Evolutionary conservation across 2,113 vertebrate species (phyloP).

Genomic region (Solenodon paradoxus): DNA sequence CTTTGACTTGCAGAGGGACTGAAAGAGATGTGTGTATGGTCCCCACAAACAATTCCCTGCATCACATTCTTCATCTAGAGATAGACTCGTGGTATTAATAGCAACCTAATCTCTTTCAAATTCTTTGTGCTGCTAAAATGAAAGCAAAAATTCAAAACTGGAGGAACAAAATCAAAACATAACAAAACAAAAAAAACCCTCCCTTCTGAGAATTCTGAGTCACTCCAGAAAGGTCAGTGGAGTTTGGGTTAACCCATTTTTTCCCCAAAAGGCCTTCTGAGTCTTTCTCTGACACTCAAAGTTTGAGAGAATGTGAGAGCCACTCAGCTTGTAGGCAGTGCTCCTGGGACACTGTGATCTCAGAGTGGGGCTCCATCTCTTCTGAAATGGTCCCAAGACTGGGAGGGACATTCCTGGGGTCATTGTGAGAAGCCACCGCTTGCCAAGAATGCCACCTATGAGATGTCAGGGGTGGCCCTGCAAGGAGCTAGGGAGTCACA

Average conservation of each 20-base stretch:
- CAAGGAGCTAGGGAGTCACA: not conserved
- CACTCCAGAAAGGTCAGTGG: constrained; percentile 45
- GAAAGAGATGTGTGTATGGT: not conserved
- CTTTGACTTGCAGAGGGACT: not conserved
- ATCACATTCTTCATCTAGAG: constrained; percentile 18
- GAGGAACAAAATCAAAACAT: too few species aligned
- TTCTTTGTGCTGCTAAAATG: constrained; percentile 70
- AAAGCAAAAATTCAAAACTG: constrained; percentile 69
- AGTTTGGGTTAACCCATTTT: constrained; percentile 41
- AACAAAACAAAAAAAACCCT: constrained; percentile 32
- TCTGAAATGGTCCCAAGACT: not conserved
- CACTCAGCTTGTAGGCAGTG: not conserved
- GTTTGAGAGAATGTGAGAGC: not conserved
- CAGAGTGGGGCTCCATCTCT: not conserved
- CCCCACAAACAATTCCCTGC: constrained; percentile 7
- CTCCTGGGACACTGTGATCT: not conserved
- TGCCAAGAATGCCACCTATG: not conserved
- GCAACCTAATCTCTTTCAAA: constrained; percentile 58
- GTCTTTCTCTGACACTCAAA: not conserved
- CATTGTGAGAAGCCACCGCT: not conserved
- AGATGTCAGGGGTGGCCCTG: not conserved
- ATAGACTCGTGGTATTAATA: constrained; percentile 67
- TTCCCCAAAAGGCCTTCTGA: not conserved
- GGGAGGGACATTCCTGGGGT: not conserved
- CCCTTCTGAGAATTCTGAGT: constrained; percentile 63